Conservation (phyloP, 2,113 vertebrate species). For the Oreochromis spilurus region DNA sequence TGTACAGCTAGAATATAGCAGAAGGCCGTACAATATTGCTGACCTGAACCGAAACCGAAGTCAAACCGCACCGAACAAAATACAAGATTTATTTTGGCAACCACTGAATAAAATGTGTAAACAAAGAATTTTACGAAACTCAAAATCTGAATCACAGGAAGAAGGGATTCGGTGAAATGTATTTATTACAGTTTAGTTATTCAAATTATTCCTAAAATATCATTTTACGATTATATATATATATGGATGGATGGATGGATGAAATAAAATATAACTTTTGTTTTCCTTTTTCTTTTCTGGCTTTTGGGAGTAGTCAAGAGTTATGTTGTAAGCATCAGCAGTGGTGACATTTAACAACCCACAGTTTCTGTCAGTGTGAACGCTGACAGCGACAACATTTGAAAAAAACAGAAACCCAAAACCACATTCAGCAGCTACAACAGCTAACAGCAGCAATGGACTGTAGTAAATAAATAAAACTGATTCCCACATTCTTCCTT, state of each 20-base stretch:
- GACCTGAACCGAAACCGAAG: background rate
- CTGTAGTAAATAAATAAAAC: background rate
- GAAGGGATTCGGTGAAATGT: background rate
- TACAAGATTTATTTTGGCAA: background rate
- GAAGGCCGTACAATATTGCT: background rate
- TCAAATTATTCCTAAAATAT: background rate
- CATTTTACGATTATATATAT: background rate
- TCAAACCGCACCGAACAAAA: background rate
- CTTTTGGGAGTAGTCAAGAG: background rate
- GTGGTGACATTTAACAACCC: background rate
- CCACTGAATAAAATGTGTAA: background rate
- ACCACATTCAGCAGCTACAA: background rate
- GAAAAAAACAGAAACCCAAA: background rate
- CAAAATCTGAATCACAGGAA: rapidly evolving
- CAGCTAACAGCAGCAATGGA: background rate
- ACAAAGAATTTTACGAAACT: background rate
- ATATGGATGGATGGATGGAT: too few relatives aligned
- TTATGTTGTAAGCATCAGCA: background rate
- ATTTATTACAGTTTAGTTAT: background rate
- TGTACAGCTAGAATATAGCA: background rate
- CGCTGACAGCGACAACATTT: background rate
- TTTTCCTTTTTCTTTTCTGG: background rate
- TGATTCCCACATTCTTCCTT: background rate
- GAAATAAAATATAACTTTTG: rapidly evolving
- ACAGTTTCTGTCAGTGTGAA: background rate